Evolutionary conservation across 2,113 vertebrate genomes (phyloP), one percentile per base, ranked within the genome.

Genomic region (Sebastes schlegelii): DNA sequence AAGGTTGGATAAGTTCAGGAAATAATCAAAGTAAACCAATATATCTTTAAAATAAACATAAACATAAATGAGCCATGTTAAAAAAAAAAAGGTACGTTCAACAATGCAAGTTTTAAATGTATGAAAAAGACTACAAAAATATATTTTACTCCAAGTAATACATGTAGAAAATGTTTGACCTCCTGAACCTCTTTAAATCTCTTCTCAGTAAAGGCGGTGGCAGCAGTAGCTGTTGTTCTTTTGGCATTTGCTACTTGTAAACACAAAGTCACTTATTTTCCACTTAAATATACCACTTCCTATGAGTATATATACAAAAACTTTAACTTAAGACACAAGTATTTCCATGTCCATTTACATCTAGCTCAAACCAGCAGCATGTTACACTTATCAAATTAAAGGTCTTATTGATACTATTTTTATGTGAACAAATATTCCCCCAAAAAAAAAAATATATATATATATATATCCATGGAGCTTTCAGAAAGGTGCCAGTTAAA

Each of bases 111-210:
- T 19, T 68, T 34, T 54, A 58, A 54, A 80, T 5, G 1, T 68
- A 3, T 55, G 48, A 67, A 79, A 88, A 73, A 40, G 4, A 51
- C 21, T 71, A 77, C 7, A 83, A 86, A 82, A 71, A 88, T 76
- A 80, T 40, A 7, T 58, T 60, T 60, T 16, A 55, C 14, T 77
- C n/a, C 17, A 4, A 68, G 16, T 12, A 69, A 46, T 43, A 52
- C 46, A 80, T 60, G 13, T 63, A 82, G 21, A 82, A 89, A 83
- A 80, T n/a, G 3, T 80, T 42, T 77, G 60, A 77, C 9, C 34
- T 34, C 34, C 34, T 34, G 34, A 34, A 65, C 10, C 55, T 42
- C 49, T 67, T 45, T 16, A n/a, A 81, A 40, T 66, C 58, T 79
- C 65, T 21, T 65, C 8, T 46, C 51, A 43, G 71, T 26, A 43